Base-by-base conservation (phyloP, 1,140 invertebrate species). In the Neomicropteryx cornuta region DNA sequence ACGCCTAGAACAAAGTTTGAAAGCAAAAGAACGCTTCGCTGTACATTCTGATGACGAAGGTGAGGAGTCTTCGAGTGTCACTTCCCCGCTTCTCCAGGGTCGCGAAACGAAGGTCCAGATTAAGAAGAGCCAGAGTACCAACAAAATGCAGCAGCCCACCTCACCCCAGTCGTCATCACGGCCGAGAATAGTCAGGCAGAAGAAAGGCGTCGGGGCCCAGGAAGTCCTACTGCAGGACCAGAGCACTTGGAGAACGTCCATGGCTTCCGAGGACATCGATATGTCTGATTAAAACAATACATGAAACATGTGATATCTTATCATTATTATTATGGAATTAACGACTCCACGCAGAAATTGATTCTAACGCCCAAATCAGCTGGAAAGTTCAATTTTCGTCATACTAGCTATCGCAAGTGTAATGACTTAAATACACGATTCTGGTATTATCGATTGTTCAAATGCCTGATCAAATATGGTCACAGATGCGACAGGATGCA, bases 1-100 rank as follows among this genome's bases (percentile, higher is more conserved):
- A 44, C 62, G 76, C 22, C 53, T 79, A 43, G 75, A 79, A 51
- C 60, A 68, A 42, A 77, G 75, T 51, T 51, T 79, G 33, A 74
- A 73, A 54, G 63, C 71, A 50, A 70, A 70, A 39, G 70, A 74
- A 48, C 66, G 59, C 38, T 66, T 63, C 38, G 56, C 68, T 10
- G 66, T 63, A 43, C 62, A 74, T 35, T 73, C 71, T 19, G 73
- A 74, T 39, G 71, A 74, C 39, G 70, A 70, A 49, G 71, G 62
- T 4, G 66, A 68, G 48, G 64, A 66, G 37, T 73, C 68, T 2
- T 71, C 69, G 5, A 67, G 66, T 44, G 71, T 70, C 3, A 73
- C 71, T 4, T 73, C 71, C 8, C 72, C 71, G 1, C 46, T 74
- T 1, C 53, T 74, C 2, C 70, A 72, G 50, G 62, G 54, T 35